Percentiles rank a stretch among this genome's conserved stretches.
phyloP scores from a whole-genome alignment of 2,888 invertebrate genomes.

The Platypus cylindrus region DNA sequence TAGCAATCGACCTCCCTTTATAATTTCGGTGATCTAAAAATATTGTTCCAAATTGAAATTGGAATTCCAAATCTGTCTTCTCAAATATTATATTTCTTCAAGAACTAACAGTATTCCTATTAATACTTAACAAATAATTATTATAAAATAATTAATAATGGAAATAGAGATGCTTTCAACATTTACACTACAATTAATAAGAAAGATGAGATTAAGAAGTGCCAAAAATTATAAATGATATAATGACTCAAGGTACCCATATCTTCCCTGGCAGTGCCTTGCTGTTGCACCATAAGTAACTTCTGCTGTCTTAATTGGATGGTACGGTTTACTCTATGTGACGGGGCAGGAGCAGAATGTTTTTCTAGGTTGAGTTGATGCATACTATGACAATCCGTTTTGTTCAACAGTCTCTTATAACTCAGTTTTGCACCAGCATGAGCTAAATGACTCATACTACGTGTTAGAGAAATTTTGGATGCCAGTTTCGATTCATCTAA shows the following conservation, averaged over 20 bases:
- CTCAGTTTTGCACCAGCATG: conserved; percentile 34
- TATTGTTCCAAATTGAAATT: no score
- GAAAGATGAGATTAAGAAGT: no score
- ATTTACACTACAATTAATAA: no score
- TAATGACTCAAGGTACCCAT: conserved; percentile 17
- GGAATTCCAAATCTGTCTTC: no score
- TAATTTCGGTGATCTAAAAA: no score
- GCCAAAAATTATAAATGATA: conserved; percentile 5
- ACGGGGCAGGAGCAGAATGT: conserved; percentile 16
- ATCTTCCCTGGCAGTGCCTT: conserved; percentile 33
- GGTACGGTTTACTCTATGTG: conserved; percentile 33
- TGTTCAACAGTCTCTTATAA: conserved; percentile 32
- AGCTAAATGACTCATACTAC: conserved; percentile 60
- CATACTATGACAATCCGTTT: conserved; percentile 35
- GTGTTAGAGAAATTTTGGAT: conserved; percentile 41
- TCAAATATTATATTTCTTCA: no score
- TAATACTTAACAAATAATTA: no score
- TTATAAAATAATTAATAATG: no score
- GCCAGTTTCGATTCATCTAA: conserved; percentile 28
- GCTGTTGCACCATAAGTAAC: conserved; percentile 23
- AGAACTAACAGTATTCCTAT: no score
- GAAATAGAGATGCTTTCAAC: no score
- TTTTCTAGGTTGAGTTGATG: conserved; percentile 31
- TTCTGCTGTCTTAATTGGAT: conserved; percentile 35
- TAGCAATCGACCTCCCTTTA: no score